These are phyloP conservation scores for Drosophila fuyamai DNA, from an alignment of 1,140 invertebrate species.

Conservation along the genomic window DNA sequence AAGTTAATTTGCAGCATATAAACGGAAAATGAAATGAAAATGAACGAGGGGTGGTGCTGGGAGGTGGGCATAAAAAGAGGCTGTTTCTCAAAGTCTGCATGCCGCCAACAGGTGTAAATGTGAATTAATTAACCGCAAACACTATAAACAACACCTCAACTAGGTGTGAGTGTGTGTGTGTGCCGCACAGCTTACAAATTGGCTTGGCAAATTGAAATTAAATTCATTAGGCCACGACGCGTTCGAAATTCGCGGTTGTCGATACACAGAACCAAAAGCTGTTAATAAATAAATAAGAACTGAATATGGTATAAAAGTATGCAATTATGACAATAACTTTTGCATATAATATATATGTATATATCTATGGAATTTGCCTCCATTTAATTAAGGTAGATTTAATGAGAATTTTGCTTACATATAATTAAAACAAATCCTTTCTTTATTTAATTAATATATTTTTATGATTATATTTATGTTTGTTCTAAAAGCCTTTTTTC, in stretches of 20 bases:
- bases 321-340: no score
- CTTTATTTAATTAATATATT: no score
- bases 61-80: constrained; percentile 6
- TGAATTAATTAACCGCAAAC: constrained; percentile 84
- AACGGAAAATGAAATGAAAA: constrained; percentile 60
- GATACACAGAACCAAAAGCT: constrained; percentile 44
- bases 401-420: no score
- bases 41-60: constrained; percentile 11
- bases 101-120: constrained; percentile 82
- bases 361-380: no score
- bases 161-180: constrained; percentile 18
- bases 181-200: constrained; percentile 64
- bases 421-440: no score
- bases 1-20: constrained; percentile 71
- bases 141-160: constrained; percentile 79
- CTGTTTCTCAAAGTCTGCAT: constrained; percentile 50
- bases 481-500: no score
- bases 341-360: no score
- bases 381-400: no score
- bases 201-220: constrained; percentile 76
- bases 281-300: neutral
- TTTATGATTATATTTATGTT: no score
- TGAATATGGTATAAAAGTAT: no score
- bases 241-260: constrained; percentile 23
- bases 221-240: constrained; percentile 63